These are phyloP conservation scores for Semicossyphus pulcher DNA, from an alignment of 2,113 vertebrate genomes.

Conservation along the genomic window DNA sequence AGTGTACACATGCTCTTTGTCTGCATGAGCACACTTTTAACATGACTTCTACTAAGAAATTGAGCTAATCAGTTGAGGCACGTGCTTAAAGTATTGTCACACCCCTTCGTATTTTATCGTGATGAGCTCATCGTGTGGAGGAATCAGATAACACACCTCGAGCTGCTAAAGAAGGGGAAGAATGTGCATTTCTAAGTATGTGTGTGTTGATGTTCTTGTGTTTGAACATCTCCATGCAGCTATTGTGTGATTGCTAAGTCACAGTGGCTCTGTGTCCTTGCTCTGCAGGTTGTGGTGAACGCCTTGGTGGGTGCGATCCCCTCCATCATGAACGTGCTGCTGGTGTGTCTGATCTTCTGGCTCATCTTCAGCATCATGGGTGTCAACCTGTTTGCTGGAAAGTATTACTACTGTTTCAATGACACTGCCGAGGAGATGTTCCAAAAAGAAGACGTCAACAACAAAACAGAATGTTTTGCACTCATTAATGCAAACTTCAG, in stretches of 20 bases:
- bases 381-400: conserved; percentile 98
- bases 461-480: conserved; percentile 88
- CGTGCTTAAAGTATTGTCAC: conserved; percentile 25
- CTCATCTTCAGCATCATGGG: conserved; percentile 99
- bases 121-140: background rate
- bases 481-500: conserved; percentile 86
- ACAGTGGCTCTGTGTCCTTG: conserved; percentile 41
- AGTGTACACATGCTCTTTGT: background rate
- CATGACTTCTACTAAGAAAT: no score
- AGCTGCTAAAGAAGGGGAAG: conserved; percentile 16
- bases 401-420: conserved; percentile 98
- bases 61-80: no score
- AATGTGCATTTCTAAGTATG: conserved; percentile 61
- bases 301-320: conserved; percentile 99
- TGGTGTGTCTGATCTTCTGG: conserved; percentile 99
- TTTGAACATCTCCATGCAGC: conserved; percentile 21
- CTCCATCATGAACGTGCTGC: conserved; percentile 99
- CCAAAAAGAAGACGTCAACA: conserved; percentile 85
- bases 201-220: conserved; percentile 44
- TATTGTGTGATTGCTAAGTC: background rate
- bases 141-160: background rate
- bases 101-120: background rate
- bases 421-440: conserved; percentile 88
- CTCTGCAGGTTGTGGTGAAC: conserved; percentile 95
- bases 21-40: background rate